Percentiles rank a stretch among this genome's conserved stretches.
These are phyloP conservation scores for Silurus lanzhouensis DNA, from an alignment of 2,797 vertebrate genomes.

Conservation along the genomic window DNA sequence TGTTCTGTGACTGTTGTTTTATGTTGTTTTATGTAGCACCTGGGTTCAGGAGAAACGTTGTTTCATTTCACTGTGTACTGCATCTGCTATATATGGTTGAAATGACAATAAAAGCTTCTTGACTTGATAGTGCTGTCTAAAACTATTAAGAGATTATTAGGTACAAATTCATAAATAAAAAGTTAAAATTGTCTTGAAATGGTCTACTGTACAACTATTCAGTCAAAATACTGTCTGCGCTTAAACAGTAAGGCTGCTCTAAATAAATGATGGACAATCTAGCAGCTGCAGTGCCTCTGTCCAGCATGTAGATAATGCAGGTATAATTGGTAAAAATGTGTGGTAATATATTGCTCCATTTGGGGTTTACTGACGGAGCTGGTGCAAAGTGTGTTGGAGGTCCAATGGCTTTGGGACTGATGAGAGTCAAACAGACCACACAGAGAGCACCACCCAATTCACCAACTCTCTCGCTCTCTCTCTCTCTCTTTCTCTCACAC, in stretches of 20 bases:
- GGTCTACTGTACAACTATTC: neutral
- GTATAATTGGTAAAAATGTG: constrained; percentile 54
- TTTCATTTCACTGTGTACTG: too few relatives aligned
- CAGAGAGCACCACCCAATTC: constrained; percentile 57
- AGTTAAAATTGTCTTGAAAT: neutral
- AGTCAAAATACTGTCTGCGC: neutral
- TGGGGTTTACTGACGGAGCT: constrained; percentile 37
- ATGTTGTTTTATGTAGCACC: too few relatives aligned
- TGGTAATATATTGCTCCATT: constrained; percentile 47
- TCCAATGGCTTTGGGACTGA: constrained; percentile 62
- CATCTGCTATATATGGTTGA: too few relatives aligned
- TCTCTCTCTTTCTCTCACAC: neutral
- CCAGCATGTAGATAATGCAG: constrained; percentile 46
- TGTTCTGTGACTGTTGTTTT: too few relatives aligned
- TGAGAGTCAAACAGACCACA: constrained; percentile 71
- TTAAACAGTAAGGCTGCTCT: neutral
- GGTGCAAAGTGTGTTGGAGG: constrained; percentile 52
- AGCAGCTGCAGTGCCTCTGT: constrained; percentile 49
- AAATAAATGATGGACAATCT: constrained; percentile 20
- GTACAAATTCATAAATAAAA: neutral
- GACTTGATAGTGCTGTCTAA: neutral
- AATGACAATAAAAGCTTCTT: too few relatives aligned
- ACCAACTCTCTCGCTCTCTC: constrained; percentile 44
- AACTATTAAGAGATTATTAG: neutral
- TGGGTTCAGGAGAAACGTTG: too few relatives aligned